phyloP scores from a whole-genome alignment of 2,888 invertebrate species.

The Ophion obscuratus region DNA sequence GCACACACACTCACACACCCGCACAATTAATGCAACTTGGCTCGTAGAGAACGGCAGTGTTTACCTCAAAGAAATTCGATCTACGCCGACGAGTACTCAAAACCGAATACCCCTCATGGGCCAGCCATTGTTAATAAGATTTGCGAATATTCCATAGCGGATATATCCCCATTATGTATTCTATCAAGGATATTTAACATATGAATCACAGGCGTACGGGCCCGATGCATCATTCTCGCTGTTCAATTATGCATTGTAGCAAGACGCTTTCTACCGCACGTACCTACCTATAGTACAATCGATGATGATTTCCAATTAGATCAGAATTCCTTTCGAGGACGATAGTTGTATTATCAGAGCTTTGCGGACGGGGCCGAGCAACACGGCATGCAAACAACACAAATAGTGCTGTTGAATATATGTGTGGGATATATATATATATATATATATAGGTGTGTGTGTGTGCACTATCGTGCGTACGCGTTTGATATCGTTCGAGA shows the following conservation, averaged over 20 bases:
- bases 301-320: slow-evolving; percentile 57
- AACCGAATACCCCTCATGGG: slow-evolving; percentile 7
- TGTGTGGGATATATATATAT: background rate
- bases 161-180: slow-evolving; percentile 17
- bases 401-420: background rate
- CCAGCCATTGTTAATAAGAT: background rate
- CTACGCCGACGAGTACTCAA: background rate
- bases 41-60: background rate
- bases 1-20: too few species aligned
- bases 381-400: slow-evolving; percentile 4
- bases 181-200: slow-evolving; percentile 38
- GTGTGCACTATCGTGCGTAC: slow-evolving; percentile 30
- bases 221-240: slow-evolving; percentile 24
- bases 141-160: slow-evolving; percentile 26
- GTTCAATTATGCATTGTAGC: slow-evolving; percentile 56
- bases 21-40: background rate
- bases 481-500: slow-evolving; percentile 38
- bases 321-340: slow-evolving; percentile 26
- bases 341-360: slow-evolving; percentile 44
- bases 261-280: slow-evolving; percentile 10
- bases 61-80: slow-evolving; percentile 15
- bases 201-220: slow-evolving; percentile 33
- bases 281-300: slow-evolving; percentile 1
- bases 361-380: slow-evolving; percentile 16
- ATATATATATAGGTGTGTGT: background rate